Percentiles rank a stretch among this genome's conserved stretches.
Evolutionary conservation across 30 jellyfish, hydroid and myxozoan genomes (phyloP).

Genomic region (Turritopsis rubra): DNA sequence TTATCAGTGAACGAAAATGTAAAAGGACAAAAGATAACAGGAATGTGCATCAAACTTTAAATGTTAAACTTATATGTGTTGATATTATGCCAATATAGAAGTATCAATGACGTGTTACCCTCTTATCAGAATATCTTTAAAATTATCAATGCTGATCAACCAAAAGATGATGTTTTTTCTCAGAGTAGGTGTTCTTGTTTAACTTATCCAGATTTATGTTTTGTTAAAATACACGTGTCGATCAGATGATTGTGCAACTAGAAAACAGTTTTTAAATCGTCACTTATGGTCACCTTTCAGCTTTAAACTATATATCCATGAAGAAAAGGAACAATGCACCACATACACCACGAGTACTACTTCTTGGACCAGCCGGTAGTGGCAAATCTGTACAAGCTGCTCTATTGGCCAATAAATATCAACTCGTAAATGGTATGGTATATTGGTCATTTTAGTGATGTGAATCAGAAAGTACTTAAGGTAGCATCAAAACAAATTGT

Average conservation of each 20-base stretch:
- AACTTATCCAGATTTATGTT: neutral
- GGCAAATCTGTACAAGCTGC: slow-evolving; percentile 91
- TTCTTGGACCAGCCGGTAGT: slow-evolving; percentile 94
- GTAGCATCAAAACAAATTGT: neutral
- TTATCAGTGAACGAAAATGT: too few relatives aligned
- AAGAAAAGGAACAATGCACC: slow-evolving; percentile 77
- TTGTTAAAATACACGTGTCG: neutral
- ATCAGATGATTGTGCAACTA: too few relatives aligned
- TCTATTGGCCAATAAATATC: slow-evolving; percentile 65
- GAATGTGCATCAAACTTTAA: too few relatives aligned
- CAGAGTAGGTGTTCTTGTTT: slow-evolving; percentile 51
- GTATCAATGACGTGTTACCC: slow-evolving; percentile 50
- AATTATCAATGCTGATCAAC: slow-evolving; percentile 86
- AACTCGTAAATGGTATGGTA: slow-evolving; percentile 67
- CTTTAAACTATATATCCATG: slow-evolving; percentile 33
- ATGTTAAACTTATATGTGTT: too few relatives aligned
- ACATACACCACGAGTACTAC: slow-evolving; percentile 80
- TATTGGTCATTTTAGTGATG: too few relatives aligned
- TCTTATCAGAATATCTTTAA: slow-evolving; percentile 59
- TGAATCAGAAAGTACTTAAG: too few relatives aligned
- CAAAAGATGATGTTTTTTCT: slow-evolving; percentile 75
- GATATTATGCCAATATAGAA: too few relatives aligned
- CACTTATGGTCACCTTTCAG: slow-evolving; percentile 29
- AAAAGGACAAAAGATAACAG: too few relatives aligned
- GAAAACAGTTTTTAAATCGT: too few relatives aligned